A percentile compares a stretch with the other conserved stretches of the same genome.
Conservation (phyloP, 2,113 vertebrate species). For the Rhadina sibilatrix region DNA sequence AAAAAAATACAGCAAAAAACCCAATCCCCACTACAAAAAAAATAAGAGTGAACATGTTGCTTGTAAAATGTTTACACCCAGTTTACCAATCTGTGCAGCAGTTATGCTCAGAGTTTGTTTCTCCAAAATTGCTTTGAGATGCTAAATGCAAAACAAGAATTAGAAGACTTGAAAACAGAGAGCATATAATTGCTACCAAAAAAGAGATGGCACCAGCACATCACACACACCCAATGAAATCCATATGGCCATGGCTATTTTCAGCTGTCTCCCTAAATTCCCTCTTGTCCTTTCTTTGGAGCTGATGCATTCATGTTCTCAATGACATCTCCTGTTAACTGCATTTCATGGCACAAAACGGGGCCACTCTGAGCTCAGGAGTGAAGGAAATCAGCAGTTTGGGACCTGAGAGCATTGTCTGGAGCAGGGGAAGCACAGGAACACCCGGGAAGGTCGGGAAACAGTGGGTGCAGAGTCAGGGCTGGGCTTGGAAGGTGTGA, state of each 20-base stretch:
- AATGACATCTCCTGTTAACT: neutral
- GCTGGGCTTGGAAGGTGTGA: neutral
- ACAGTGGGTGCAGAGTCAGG: accelerated
- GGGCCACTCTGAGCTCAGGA: neutral
- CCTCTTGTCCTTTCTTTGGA: neutral
- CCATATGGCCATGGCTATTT: neutral
- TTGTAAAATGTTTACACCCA: slow-evolving; percentile 63
- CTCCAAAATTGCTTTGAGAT: slow-evolving; percentile 54
- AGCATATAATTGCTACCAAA: slow-evolving; percentile 29
- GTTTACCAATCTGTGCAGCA: slow-evolving; percentile 58
- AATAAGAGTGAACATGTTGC: neutral
- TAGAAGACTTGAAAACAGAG: slow-evolving; percentile 39
- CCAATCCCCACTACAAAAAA: neutral
- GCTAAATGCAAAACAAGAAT: slow-evolving; percentile 61
- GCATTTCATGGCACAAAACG: neutral
- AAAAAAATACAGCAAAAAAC: neutral
- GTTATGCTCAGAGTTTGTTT: slow-evolving; percentile 53
- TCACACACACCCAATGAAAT: neutral
- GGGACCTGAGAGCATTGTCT: neutral
- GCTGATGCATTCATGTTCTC: neutral
- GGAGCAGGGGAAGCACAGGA: neutral
- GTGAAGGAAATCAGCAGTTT: neutral
- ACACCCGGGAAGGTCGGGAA: neutral
- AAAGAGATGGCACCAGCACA: neutral
- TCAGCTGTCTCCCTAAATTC: neutral